Percentiles rank a stretch among this genome's conserved stretches.
Evolutionary conservation across 23 tunicate species (phyloP).

Genomic region (Ciona savignyi): DNA sequence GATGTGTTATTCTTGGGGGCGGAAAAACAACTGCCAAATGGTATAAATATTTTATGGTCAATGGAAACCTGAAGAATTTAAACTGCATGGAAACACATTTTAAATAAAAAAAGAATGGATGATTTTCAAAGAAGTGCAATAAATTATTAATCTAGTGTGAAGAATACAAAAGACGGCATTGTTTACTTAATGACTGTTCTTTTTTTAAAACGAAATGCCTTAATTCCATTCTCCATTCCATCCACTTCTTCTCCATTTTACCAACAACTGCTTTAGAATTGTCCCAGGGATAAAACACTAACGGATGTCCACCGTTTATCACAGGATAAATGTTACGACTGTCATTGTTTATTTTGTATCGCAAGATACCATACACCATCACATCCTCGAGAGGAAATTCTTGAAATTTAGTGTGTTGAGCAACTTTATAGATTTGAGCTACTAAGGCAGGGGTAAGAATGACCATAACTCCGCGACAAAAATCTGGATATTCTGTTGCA

Average conservation of each 20-base stretch:
- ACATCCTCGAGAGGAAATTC: slow-evolving; percentile 68
- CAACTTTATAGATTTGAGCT: slow-evolving; percentile 19
- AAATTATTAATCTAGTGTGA: too few species aligned
- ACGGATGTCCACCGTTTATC: slow-evolving; percentile 21
- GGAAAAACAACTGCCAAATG: too few species aligned
- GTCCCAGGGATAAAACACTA: slow-evolving; percentile 84
- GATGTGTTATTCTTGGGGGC: too few species aligned
- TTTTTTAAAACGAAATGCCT: background rate
- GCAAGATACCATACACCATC: slow-evolving; percentile 56
- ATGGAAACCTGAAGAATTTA: too few species aligned
- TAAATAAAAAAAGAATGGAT: too few species aligned
- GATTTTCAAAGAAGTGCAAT: too few species aligned
- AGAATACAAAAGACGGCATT: too few species aligned
- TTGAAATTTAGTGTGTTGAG: slow-evolving; percentile 27
- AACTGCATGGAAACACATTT: too few species aligned
- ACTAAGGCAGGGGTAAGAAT: slow-evolving; percentile 31
- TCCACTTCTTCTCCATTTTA: slow-evolving; percentile 62
- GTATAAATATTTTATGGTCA: too few species aligned
- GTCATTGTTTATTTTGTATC: slow-evolving; percentile 22
- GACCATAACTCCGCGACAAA: slow-evolving; percentile 77
- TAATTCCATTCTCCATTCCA: slow-evolving; percentile 1
- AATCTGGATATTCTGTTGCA: slow-evolving; percentile 27
- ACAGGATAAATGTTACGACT: slow-evolving; percentile 21
- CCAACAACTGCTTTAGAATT: slow-evolving; percentile 1
- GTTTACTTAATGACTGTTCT: background rate